A percentile compares a stretch with the other conserved stretches of the same genome.
Conservation (phyloP, 2,797 vertebrate species). For the Poeciliopsis gracilis region DNA sequence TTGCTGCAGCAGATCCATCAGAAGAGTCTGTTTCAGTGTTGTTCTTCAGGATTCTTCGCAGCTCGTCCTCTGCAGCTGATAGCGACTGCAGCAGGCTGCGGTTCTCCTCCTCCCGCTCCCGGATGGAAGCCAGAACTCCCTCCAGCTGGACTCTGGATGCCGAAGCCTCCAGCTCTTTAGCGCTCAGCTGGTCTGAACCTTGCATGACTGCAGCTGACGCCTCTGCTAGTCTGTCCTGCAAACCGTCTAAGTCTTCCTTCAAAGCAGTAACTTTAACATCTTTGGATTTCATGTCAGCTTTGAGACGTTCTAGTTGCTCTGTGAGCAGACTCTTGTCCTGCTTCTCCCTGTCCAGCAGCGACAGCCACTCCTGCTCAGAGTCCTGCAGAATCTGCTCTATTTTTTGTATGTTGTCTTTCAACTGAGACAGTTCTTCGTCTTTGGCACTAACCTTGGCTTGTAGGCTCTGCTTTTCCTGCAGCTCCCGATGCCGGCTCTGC, state of each 20-base stretch:
- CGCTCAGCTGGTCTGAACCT: conserved; percentile 77
- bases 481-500: conserved; percentile 63
- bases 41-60: conserved; percentile 55
- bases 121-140: conserved; percentile 76
- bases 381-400: conserved; percentile 84
- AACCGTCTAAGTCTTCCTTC: conserved; percentile 82
- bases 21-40: conserved; percentile 49
- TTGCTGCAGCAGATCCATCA: conserved; percentile 38
- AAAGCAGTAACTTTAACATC: conserved; percentile 82
- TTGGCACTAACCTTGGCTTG: conserved; percentile 91
- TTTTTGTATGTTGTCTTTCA: conserved; percentile 80
- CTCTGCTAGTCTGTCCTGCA: conserved; percentile 80
- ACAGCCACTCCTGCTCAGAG: conserved; percentile 85
- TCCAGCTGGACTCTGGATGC: conserved; percentile 80
- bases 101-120: conserved; percentile 80
- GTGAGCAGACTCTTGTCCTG: conserved; percentile 78
- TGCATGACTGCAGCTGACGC: conserved; percentile 74
- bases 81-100: conserved; percentile 71
- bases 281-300: conserved; percentile 82
- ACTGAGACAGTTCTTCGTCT: conserved; percentile 79
- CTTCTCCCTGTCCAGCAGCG: conserved; percentile 81
- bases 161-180: conserved; percentile 69
- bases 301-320: conserved; percentile 78
- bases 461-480: conserved; percentile 83
- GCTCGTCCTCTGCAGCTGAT: conserved; percentile 73